phyloP scores from a whole-genome alignment of 2,113 vertebrate species.

The Varanus salvator region DNA sequence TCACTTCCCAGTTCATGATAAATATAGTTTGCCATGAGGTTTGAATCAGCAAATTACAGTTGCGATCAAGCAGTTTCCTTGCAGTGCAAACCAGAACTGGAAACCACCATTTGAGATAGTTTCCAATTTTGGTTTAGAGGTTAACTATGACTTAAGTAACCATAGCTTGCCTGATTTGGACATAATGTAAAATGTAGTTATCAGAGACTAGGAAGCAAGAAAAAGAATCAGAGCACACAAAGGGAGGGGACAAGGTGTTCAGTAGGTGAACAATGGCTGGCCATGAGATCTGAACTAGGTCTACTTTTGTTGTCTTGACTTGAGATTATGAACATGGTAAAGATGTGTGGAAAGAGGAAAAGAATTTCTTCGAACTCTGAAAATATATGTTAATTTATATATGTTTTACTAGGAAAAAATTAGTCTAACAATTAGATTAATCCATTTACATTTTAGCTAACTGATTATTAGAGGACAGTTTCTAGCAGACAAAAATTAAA shows the following conservation, averaged over 20 bases:
- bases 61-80: no score
- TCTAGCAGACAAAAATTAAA: no score
- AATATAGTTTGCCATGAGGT: not conserved
- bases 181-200: not conserved
- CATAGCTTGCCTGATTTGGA: constrained; percentile 1
- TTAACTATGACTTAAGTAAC: not conserved
- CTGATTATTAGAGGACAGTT: no score
- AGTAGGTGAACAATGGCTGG: not conserved
- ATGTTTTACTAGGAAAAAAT: not conserved
- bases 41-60: not conserved
- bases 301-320: not conserved
- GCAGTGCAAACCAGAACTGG: not conserved
- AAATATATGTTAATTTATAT: not conserved
- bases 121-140: not conserved
- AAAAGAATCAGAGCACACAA: not conserved
- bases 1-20: not conserved
- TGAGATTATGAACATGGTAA: not conserved
- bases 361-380: not conserved
- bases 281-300: not conserved
- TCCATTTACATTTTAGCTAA: not conserved
- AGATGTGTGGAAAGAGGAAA: not conserved
- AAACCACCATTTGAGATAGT: not conserved
- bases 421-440: not conserved
- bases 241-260: not conserved
- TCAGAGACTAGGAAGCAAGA: not conserved